These are phyloP conservation scores for Napeogenes sylphis DNA, from an alignment of 2,888 invertebrate species.

Conservation along the genomic window DNA sequence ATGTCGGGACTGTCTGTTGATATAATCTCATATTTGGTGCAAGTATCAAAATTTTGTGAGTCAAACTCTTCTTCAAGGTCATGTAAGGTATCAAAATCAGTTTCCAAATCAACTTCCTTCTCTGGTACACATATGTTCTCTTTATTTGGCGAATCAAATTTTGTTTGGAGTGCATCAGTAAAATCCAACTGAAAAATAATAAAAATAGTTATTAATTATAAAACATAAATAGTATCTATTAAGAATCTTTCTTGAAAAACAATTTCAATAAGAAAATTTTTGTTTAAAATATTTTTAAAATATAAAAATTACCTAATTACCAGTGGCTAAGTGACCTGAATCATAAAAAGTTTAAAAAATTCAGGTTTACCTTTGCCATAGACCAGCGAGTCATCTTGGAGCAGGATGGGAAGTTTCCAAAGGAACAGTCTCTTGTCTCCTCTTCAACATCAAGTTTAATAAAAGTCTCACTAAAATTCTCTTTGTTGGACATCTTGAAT, in stretches of 20 bases:
- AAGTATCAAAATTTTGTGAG: constrained; percentile 60
- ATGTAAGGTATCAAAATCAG: constrained; percentile 61
- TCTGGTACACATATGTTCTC: constrained; percentile 51
- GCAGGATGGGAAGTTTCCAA: constrained; percentile 44
- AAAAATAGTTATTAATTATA: neutral
- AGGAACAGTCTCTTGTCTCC: constrained; percentile 62
- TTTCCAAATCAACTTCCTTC: constrained; percentile 46
- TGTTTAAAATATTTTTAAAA: too few relatives aligned
- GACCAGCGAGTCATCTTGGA: constrained; percentile 44
- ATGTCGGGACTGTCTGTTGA: constrained; percentile 72
- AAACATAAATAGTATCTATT: too few relatives aligned
- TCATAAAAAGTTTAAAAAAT: constrained; percentile 15
- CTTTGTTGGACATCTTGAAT: constrained; percentile 60
- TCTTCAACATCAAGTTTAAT: constrained; percentile 59
- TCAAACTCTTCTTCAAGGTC: constrained; percentile 71
- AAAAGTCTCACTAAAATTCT: constrained; percentile 40
- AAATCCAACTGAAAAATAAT: constrained; percentile 54
- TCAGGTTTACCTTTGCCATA: constrained; percentile 50
- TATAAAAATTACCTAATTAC: constrained; percentile 15
- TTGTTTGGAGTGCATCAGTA: constrained; percentile 50
- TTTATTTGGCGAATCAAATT: constrained; percentile 30
- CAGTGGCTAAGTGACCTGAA: constrained; percentile 15
- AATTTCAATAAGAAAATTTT: too few relatives aligned
- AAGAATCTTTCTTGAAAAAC: too few relatives aligned
- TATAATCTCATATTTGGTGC: constrained; percentile 72